A percentile compares a stretch with the other conserved stretches of the same genome.
phyloP scores from a whole-genome alignment of 2,797 vertebrate species.

The Melanotaenia boesemani region DNA sequence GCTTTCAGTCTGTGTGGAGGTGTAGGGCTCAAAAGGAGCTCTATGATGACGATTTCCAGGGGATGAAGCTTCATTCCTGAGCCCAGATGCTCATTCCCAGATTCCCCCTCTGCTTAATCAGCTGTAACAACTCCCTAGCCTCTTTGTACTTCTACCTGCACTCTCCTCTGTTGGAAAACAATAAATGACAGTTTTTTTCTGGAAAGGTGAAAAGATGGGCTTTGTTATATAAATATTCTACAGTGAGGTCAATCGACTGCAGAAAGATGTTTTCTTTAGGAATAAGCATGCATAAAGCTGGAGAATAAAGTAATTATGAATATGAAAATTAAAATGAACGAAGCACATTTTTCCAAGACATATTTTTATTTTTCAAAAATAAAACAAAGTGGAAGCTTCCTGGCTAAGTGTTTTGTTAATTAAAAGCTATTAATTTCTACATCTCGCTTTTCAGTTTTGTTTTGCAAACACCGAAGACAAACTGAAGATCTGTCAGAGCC shows the following conservation, averaged over 20 bases:
- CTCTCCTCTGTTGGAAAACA: constrained; percentile 14
- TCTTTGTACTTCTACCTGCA: constrained; percentile 10
- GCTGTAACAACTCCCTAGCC: constrained; percentile 34
- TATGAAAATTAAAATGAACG: not conserved
- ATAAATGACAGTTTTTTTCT: not conserved
- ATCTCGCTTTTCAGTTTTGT: not conserved
- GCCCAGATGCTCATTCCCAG: constrained; percentile 21
- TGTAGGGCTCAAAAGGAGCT: constrained; percentile 49
- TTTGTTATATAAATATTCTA: not conserved
- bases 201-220: constrained; percentile 16
- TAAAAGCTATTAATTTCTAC: not conserved
- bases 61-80: constrained; percentile 38
- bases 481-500: not conserved
- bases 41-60: not conserved
- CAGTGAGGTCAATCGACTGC: not conserved
- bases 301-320: not conserved
- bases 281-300: not conserved
- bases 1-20: constrained; percentile 37
- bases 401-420: not conserved
- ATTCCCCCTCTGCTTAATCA: constrained; percentile 49
- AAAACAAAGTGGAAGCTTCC: too few species aligned
- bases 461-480: not conserved
- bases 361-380: not conserved
- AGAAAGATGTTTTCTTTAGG: not conserved
- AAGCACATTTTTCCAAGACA: not conserved